Evolutionary conservation across 2,888 invertebrate genomes (phyloP).

Genomic region (Saturnia pavonia): DNA sequence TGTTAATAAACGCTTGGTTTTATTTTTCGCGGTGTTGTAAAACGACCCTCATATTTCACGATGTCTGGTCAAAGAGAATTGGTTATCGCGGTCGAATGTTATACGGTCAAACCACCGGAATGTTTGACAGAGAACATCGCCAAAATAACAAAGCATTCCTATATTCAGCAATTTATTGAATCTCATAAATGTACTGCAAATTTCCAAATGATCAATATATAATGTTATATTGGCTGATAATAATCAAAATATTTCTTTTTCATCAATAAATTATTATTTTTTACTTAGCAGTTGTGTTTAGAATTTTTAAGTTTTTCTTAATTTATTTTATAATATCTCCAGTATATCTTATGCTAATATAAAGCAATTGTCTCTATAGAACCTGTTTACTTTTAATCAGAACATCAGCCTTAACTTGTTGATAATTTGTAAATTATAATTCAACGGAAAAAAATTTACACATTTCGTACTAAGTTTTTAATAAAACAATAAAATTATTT

Average conservation of each 20-base stretch:
- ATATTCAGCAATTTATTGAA: constrained; percentile 28
- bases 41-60: constrained; percentile 70
- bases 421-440: no score
- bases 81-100: constrained; percentile 48
- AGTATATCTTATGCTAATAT: not conserved
- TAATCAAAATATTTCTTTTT: not conserved
- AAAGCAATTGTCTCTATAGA: no score
- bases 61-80: constrained; percentile 59
- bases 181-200: constrained; percentile 28
- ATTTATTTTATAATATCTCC: not conserved
- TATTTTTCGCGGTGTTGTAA: constrained; percentile 53
- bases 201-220: constrained; percentile 2
- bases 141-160: constrained; percentile 34
- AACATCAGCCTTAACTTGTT: no score
- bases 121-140: constrained; percentile 38
- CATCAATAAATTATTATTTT: not conserved
- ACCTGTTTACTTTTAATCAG: no score
- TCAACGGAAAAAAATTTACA: no score
- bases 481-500: no score
- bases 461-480: no score
- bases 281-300: not conserved
- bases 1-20: constrained; percentile 51
- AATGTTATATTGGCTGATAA: not conserved
- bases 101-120: constrained; percentile 41
- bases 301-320: not conserved